These are phyloP conservation scores for Mus pahari DNA, from an alignment of 2,113 vertebrate species.

Conservation along the genomic window DNA sequence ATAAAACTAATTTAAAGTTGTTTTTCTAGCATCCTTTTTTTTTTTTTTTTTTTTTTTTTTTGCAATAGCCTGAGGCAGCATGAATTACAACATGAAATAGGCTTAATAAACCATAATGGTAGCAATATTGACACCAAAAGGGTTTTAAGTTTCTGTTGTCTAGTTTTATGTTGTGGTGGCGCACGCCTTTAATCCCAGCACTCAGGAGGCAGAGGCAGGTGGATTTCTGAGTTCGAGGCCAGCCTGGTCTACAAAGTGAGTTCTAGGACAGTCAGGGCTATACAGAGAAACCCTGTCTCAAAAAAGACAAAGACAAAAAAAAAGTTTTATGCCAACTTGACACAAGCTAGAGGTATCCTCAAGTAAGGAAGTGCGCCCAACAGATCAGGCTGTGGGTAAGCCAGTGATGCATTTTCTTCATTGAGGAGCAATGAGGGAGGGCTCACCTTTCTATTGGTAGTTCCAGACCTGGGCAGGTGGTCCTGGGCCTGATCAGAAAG, in stretches of 20 bases:
- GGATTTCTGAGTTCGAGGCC: too few relatives aligned
- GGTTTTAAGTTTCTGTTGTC: background rate
- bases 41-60: background rate
- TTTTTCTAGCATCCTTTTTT: background rate
- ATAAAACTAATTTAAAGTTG: background rate
- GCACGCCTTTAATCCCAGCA: too few relatives aligned
- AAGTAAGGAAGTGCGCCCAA: background rate
- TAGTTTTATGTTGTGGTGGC: background rate
- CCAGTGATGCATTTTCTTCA: background rate
- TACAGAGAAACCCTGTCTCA: too few relatives aligned
- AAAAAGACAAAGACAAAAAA: too few relatives aligned
- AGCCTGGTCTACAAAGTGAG: too few relatives aligned
- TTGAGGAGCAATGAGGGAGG: background rate
- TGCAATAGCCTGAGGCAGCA: background rate
- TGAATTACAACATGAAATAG: background rate
- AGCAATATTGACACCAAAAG: background rate
- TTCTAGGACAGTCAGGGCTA: too few relatives aligned
- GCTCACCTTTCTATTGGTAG: background rate
- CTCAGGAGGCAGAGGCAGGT: too few relatives aligned
- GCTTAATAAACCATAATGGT: constrained; percentile 28
- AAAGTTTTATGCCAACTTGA: background rate
- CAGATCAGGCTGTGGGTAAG: background rate
- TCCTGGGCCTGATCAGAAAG: background rate
- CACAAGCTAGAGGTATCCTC: background rate
- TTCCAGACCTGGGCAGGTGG: background rate